Evolutionary conservation across 2,888 invertebrate genomes (phyloP).

Genomic region (Tortricodes alternella): DNA sequence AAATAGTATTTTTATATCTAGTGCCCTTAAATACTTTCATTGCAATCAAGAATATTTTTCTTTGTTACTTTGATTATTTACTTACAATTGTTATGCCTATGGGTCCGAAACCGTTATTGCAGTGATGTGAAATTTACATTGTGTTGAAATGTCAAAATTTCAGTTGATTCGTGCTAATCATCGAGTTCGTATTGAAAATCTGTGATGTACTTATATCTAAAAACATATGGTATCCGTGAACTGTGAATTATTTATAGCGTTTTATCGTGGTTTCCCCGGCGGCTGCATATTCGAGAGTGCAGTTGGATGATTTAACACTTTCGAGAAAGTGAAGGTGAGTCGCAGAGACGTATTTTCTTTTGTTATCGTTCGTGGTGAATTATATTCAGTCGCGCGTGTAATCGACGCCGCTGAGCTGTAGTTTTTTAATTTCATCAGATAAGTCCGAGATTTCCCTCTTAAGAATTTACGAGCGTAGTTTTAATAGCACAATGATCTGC

Average conservation of each 20-base stretch:
- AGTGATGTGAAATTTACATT: slow-evolving; percentile 42
- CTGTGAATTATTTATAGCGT: slow-evolving; percentile 14
- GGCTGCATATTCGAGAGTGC: slow-evolving; percentile 17
- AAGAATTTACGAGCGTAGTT: slow-evolving; percentile 20
- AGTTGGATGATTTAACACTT: slow-evolving; percentile 69
- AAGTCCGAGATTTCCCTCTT: slow-evolving; percentile 34
- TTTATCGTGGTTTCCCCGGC: slow-evolving; percentile 4
- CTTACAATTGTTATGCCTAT: not conserved
- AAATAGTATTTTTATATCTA: slow-evolving; percentile 14
- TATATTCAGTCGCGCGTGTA: slow-evolving; percentile 36
- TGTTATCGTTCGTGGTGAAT: slow-evolving; percentile 45
- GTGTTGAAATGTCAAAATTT: slow-evolving; percentile 77
- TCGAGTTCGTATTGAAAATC: slow-evolving; percentile 59
- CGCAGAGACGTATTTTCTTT: slow-evolving; percentile 51
- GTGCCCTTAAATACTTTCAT: not conserved
- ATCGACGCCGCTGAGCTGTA: slow-evolving; percentile 29
- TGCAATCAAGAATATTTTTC: slow-evolving; percentile 3
- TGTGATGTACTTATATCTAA: slow-evolving; percentile 51
- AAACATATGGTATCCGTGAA: slow-evolving; percentile 51
- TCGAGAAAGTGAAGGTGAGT: slow-evolving; percentile 63
- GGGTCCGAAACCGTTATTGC: not conserved
- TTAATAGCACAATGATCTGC: slow-evolving; percentile 4
- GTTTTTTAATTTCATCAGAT: slow-evolving; percentile 31
- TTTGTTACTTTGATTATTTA: not conserved
- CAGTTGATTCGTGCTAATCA: slow-evolving; percentile 73